phyloP scores from a whole-genome alignment of 1,140 invertebrate species.

The Leptoteleia sp. region DNA sequence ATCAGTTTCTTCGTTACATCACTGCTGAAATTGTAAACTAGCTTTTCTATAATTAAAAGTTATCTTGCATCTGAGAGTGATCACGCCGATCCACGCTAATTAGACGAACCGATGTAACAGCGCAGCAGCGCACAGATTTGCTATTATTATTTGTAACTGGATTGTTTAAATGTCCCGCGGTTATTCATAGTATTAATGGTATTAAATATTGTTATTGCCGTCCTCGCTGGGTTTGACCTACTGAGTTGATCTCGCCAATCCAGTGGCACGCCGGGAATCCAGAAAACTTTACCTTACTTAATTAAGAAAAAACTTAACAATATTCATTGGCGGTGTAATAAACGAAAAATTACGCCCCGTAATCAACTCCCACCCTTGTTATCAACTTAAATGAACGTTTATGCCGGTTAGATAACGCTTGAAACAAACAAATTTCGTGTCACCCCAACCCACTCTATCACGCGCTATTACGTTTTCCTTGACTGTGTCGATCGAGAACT shows the following conservation, averaged over 20 bases:
- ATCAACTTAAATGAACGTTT: no score
- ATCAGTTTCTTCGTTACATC: no score
- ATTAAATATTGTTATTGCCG: slow-evolving; percentile 20
- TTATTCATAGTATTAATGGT: slow-evolving; percentile 2
- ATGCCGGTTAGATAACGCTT: no score
- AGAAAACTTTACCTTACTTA: no score
- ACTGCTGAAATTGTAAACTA: neutral
- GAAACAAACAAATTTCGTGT: no score
- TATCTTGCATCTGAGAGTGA: neutral
- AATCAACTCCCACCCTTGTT: no score
- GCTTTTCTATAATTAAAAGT: neutral
- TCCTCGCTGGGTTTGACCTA: slow-evolving; percentile 16
- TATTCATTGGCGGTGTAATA: no score
- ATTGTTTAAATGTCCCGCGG: neutral
- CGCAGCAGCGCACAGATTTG: neutral
- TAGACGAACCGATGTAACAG: neutral
- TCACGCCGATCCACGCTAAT: neutral
- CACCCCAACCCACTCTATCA: no score
- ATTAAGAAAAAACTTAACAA: no score
- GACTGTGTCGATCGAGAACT: no score
- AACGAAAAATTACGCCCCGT: no score
- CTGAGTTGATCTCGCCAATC: slow-evolving; percentile 29
- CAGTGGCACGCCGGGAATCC: slow-evolving; percentile 9
- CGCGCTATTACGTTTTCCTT: no score
- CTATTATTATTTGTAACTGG: neutral